phyloP scores from a whole-genome alignment of 2,113 vertebrate species.

The Ictalurus punctatus region DNA sequence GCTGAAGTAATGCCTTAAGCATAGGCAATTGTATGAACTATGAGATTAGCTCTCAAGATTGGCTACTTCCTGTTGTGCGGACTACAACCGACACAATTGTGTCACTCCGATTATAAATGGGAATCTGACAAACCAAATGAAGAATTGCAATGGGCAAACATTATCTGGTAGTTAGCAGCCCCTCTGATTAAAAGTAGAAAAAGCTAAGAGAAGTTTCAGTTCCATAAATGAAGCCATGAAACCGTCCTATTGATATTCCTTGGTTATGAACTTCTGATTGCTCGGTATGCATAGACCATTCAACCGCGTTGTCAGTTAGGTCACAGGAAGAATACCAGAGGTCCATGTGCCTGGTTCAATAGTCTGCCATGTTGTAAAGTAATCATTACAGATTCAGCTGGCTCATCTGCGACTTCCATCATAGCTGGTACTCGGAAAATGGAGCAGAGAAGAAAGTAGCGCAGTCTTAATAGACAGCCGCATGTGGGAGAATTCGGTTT shows the following conservation, averaged over 20 bases:
- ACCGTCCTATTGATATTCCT: not conserved
- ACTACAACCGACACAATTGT: not conserved
- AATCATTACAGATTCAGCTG: not conserved
- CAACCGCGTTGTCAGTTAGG: not conserved
- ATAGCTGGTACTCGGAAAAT: not conserved
- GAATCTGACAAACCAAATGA: not conserved
- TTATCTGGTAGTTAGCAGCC: not conserved
- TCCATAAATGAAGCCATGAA: not conserved
- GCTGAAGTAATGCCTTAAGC: not conserved
- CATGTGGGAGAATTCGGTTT: slow-evolving; percentile 14
- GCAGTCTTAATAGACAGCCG: not conserved
- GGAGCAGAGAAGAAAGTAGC: not conserved
- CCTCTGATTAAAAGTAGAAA: not conserved
- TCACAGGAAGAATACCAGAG: not conserved
- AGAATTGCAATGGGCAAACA: not conserved
- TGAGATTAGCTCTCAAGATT: not conserved
- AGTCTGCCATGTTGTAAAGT: not conserved
- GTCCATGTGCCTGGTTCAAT: not conserved
- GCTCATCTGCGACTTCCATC: not conserved
- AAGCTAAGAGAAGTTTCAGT: not conserved
- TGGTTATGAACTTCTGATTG: not conserved
- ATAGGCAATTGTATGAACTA: not conserved
- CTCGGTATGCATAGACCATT: not conserved
- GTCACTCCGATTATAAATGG: not conserved
- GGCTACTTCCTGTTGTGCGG: not conserved